These are phyloP conservation scores for Tuberolachnus salignus DNA, from an alignment of 2,888 invertebrate species.

Conservation along the genomic window DNA sequence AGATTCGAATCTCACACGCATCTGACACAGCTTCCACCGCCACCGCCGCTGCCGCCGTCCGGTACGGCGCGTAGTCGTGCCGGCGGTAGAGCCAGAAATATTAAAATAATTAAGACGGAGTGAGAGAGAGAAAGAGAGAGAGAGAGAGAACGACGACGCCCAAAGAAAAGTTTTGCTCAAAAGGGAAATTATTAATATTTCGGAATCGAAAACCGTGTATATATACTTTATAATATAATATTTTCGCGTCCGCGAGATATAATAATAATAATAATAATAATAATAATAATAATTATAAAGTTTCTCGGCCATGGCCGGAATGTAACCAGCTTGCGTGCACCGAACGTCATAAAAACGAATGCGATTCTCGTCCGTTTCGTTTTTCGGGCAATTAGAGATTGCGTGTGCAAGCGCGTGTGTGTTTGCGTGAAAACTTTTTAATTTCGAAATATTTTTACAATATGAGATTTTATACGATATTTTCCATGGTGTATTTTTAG, in stretches of 20 bases:
- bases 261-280: conserved; percentile 56
- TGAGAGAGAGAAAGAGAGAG: background rate
- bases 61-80: background rate
- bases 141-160: conserved; percentile 3
- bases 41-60: conserved; percentile 6
- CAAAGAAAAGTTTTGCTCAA: conserved; percentile 53
- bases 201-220: conserved; percentile 53
- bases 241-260: conserved; percentile 47
- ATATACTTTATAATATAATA: background rate
- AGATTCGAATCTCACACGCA: conserved; percentile 49
- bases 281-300: conserved; percentile 57
- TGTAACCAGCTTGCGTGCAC: conserved; percentile 43
- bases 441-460: too few relatives aligned
- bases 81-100: conserved; percentile 26
- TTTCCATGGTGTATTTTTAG: conserved; percentile 25
- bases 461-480: conserved; percentile 51
- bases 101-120: conserved; percentile 44
- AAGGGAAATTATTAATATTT: conserved; percentile 56
- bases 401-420: background rate
- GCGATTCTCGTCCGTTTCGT: conserved; percentile 45
- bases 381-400: conserved; percentile 40
- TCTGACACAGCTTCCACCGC: conserved; percentile 34
- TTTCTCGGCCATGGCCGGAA: conserved; percentile 51
- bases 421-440: conserved; percentile 20
- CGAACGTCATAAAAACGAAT: conserved; percentile 50